Evolutionary conservation across 2,113 vertebrate species (phyloP).

Genomic region (Percina caprodes): DNA sequence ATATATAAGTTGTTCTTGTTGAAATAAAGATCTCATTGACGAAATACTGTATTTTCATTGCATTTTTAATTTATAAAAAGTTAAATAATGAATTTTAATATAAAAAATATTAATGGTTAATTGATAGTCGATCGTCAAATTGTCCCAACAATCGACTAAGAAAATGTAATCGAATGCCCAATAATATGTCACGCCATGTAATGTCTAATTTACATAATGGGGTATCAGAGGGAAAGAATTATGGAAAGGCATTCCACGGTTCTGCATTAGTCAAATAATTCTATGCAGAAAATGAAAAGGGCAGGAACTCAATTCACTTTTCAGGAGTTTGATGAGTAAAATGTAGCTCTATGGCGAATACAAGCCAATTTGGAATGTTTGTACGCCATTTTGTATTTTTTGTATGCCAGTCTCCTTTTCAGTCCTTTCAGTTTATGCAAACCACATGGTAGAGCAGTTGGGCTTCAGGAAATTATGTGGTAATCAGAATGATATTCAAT

Average conservation of each 20-base stretch:
- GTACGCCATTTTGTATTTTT: too few relatives aligned
- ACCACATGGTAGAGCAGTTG: background rate
- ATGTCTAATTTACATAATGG: background rate
- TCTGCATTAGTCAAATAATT: background rate
- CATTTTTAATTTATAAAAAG: too few relatives aligned
- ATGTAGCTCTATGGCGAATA: background rate
- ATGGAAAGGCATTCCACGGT: background rate
- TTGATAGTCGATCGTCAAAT: too few relatives aligned
- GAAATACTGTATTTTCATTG: too few relatives aligned
- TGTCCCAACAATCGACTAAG: too few relatives aligned
- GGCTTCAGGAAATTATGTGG: background rate
- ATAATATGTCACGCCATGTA: background rate
- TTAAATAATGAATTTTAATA: too few relatives aligned
- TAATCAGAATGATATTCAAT: background rate
- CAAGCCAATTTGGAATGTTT: background rate
- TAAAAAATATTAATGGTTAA: too few relatives aligned
- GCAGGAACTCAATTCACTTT: background rate
- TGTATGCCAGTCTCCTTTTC: background rate
- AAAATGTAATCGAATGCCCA: too few relatives aligned
- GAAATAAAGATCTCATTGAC: too few relatives aligned
- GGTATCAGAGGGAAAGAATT: background rate
- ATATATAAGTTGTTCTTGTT: too few relatives aligned
- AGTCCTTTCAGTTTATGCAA: background rate
- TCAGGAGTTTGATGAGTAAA: background rate
- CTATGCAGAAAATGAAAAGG: background rate